These are phyloP conservation scores for Hylaeus anthracinus DNA, from an alignment of 1,140 invertebrate species.

Conservation along the genomic window DNA sequence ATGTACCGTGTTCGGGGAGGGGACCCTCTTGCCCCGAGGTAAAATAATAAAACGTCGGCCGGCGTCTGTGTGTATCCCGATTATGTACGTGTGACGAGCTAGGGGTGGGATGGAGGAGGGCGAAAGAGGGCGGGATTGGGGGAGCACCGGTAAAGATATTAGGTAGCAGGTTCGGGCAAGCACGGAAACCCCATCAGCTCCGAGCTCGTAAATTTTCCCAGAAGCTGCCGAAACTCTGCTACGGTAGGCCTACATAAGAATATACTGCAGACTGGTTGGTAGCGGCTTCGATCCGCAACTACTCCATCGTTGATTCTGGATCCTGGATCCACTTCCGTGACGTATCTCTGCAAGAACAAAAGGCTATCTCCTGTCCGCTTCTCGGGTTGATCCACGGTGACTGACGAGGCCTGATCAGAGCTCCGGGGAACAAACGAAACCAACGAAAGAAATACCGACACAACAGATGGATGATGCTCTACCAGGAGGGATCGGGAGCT, in stretches of 20 bases:
- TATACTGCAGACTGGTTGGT: slow-evolving; percentile 68
- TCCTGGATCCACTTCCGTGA: slow-evolving; percentile 47
- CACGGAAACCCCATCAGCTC: slow-evolving; percentile 77
- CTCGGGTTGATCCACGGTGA: slow-evolving; percentile 28
- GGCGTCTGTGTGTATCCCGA: slow-evolving; percentile 32
- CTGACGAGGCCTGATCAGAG: slow-evolving; percentile 31
- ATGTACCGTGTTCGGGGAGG: not conserved
- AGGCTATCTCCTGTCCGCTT: slow-evolving; percentile 12
- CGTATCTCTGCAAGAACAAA: slow-evolving; percentile 1
- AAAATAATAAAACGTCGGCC: slow-evolving; percentile 26
- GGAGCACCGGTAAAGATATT: slow-evolving; percentile 74
- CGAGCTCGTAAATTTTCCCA: slow-evolving; percentile 73
- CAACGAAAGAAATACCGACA: not conserved
- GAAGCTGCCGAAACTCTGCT: slow-evolving; percentile 72
- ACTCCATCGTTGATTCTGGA: slow-evolving; percentile 30
- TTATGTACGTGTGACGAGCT: slow-evolving; percentile 18
- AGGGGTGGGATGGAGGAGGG: not conserved
- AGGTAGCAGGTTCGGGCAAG: slow-evolving; percentile 67
- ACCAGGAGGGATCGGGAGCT: too few relatives aligned
- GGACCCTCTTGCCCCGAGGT: not conserved
- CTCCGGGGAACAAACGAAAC: not conserved
- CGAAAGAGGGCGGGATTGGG: slow-evolving; percentile 18
- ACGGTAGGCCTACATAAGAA: slow-evolving; percentile 71
- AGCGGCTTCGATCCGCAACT: slow-evolving; percentile 64
- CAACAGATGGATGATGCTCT: not conserved